A percentile compares a stretch with the other conserved stretches of the same genome.
These are phyloP conservation scores for Nyctibius bracteatus DNA, from an alignment of 2,113 vertebrate genomes.

Conservation along the genomic window DNA sequence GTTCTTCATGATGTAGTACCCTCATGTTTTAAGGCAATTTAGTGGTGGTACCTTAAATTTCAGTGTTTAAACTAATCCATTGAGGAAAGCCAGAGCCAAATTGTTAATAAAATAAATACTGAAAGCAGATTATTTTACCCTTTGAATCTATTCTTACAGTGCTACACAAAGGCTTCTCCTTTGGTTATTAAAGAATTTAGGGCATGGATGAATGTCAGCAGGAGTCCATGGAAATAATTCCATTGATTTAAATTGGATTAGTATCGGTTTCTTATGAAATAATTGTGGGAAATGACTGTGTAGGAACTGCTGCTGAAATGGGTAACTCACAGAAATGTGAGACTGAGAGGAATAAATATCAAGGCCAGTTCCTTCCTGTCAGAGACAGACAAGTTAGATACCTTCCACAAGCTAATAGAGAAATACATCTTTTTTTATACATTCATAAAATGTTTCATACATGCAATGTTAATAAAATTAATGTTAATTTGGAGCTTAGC, in stretches of 20 bases:
- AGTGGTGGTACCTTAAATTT: background rate
- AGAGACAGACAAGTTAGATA: background rate
- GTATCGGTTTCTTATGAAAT: background rate
- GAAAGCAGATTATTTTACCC: slow-evolving; percentile 8
- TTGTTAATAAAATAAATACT: background rate
- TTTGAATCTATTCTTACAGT: background rate
- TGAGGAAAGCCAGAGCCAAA: background rate
- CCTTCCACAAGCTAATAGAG: background rate
- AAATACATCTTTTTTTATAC: background rate
- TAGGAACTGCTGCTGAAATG: background rate
- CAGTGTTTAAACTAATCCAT: background rate
- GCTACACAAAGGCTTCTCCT: background rate
- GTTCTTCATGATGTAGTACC: background rate
- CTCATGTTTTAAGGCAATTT: background rate
- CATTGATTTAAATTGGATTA: background rate
- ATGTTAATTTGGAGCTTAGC: background rate
- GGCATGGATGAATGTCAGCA: background rate
- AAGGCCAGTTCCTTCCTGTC: background rate
- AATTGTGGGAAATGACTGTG: background rate
- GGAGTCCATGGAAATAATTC: background rate
- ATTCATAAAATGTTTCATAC: background rate
- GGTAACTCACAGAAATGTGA: background rate
- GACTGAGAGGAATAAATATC: background rate
- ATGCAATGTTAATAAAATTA: background rate
- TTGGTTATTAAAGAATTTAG: background rate